phyloP scores from a whole-genome alignment of 2,113 vertebrate species.

The Argyrosomus japonicus region DNA sequence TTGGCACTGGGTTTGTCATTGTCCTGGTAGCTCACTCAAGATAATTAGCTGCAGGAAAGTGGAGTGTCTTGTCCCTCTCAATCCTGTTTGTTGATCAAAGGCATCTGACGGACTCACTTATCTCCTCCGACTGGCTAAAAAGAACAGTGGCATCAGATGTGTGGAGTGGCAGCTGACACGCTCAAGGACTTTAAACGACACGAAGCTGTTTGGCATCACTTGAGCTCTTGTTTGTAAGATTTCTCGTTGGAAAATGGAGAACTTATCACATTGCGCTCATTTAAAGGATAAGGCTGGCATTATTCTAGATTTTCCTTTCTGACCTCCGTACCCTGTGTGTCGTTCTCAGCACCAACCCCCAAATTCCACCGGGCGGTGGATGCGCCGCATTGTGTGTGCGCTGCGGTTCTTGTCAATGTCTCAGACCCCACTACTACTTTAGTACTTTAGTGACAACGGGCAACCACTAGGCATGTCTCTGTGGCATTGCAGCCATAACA shows the following conservation, averaged over 20 bases:
- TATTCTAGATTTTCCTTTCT: neutral
- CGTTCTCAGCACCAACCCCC: neutral
- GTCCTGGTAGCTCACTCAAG: slow-evolving; percentile 56
- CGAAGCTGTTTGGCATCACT: slow-evolving; percentile 19
- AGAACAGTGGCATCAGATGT: slow-evolving; percentile 28
- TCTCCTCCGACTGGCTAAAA: slow-evolving; percentile 37
- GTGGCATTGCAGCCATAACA: no score
- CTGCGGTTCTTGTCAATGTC: no score
- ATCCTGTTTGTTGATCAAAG: slow-evolving; percentile 71
- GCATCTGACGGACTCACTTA: slow-evolving; percentile 59
- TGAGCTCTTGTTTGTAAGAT: slow-evolving; percentile 12
- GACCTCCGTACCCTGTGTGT: neutral
- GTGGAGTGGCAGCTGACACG: slow-evolving; percentile 64
- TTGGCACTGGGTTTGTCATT: slow-evolving; percentile 44
- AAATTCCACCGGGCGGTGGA: no score
- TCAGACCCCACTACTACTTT: no score
- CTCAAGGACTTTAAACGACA: slow-evolving; percentile 43
- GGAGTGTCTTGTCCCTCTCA: slow-evolving; percentile 58
- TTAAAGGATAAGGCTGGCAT: neutral
- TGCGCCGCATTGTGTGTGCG: no score
- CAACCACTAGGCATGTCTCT: no score
- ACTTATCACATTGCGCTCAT: neutral
- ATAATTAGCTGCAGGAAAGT: slow-evolving; percentile 64
- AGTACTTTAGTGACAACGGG: no score
- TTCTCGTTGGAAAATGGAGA: slow-evolving; percentile 12